Conservation (phyloP, 2,797 vertebrate species). For the Chiloscyllium punctatum region DNA sequence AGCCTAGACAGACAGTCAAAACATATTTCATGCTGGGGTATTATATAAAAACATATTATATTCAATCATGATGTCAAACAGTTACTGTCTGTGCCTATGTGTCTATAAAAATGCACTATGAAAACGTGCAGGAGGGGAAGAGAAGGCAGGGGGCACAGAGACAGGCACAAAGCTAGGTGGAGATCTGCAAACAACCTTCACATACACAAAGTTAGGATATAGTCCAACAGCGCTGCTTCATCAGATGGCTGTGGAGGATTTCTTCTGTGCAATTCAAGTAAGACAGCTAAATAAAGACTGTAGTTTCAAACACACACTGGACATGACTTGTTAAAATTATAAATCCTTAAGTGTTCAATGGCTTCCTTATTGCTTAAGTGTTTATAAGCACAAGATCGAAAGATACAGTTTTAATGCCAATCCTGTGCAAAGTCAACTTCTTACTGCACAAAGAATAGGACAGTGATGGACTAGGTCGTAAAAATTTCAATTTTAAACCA, state of each 20-base stretch:
- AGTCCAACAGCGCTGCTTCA: too few relatives aligned
- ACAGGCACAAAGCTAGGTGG: not conserved
- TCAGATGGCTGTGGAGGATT: not conserved
- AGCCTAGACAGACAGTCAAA: not conserved
- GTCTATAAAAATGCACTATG: not conserved
- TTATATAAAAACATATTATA: too few relatives aligned
- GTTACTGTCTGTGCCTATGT: too few relatives aligned
- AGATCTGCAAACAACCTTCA: not conserved
- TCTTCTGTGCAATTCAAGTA: not conserved
- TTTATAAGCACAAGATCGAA: not conserved
- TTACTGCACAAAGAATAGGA: too few relatives aligned
- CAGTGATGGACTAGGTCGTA: too few relatives aligned
- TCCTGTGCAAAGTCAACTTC: too few relatives aligned
- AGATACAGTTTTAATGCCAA: not conserved
- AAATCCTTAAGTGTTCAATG: not conserved
- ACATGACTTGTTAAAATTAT: not conserved
- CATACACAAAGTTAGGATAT: too few relatives aligned
- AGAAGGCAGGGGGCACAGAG: not conserved
- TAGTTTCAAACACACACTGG: not conserved
- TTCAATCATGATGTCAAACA: not conserved
- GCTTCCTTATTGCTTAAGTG: not conserved
- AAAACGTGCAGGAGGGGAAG: not conserved
- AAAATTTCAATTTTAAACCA: too few relatives aligned
- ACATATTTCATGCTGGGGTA: not conserved
- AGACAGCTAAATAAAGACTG: not conserved